Conservation (phyloP, 2,888 invertebrate species). For the Tetranychus truncatus region DNA sequence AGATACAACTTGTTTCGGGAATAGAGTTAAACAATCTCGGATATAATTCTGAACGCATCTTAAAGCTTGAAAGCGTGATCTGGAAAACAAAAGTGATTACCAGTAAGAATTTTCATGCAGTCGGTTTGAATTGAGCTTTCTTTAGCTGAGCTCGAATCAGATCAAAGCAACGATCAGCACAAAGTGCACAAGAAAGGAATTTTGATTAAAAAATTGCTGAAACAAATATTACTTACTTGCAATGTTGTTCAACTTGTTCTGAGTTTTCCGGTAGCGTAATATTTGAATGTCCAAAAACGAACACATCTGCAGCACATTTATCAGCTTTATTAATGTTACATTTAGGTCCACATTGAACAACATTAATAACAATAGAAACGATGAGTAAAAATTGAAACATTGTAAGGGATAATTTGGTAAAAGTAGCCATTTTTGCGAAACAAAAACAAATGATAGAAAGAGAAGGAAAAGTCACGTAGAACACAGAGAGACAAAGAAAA, state of each 20-base stretch:
- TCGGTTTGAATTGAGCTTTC: too few relatives aligned
- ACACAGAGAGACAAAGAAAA: too few relatives aligned
- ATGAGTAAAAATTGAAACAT: neutral
- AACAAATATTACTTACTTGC: slow-evolving; percentile 6
- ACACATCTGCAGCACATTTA: slow-evolving; percentile 9
- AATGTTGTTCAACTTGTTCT: neutral
- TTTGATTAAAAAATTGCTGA: neutral
- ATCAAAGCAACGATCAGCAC: neutral
- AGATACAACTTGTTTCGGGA: slow-evolving; percentile 6
- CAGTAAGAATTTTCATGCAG: neutral
- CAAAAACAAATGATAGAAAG: too few relatives aligned
- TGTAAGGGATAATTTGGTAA: neutral
- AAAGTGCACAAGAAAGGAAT: neutral
- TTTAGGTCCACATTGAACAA: neutral
- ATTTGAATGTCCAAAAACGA: slow-evolving; percentile 8
- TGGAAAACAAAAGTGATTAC: neutral
- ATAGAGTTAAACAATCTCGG: slow-evolving; percentile 6
- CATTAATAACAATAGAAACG: neutral
- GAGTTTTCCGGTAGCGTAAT: slow-evolving; percentile 2
- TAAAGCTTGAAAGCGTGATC: slow-evolving; percentile 7
- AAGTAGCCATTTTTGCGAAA: too few relatives aligned
- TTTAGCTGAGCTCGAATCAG: too few relatives aligned
- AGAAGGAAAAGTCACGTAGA: too few relatives aligned
- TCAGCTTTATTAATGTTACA: slow-evolving; percentile 3
- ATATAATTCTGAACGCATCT: slow-evolving; percentile 11